Evolutionary conservation across 2,888 invertebrate genomes (phyloP), one percentile per base, ranked within the genome.

Genomic region (Cenopis cana): DNA sequence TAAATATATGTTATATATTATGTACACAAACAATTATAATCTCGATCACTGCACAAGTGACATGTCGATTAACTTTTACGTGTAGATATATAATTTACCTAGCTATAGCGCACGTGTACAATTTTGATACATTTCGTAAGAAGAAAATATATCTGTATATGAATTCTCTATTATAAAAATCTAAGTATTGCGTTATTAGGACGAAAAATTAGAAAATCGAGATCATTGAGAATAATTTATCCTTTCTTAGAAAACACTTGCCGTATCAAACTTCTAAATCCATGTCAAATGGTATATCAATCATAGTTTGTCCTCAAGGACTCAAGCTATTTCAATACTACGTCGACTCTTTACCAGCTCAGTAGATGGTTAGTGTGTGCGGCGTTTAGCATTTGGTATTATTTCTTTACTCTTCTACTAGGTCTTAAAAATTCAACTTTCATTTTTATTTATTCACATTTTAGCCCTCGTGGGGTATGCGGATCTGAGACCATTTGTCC

Each of bases 1-100:
- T 76, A 76, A 79, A 80, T 76, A 77, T 76, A 76, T 76, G 70
- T 78, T 73, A 76, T 76, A 78, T 60, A 55, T 60, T 69, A 68
- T 72, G 46, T 74, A 75, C 75, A 75, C 74, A 68, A 72, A 76
- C 68, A 69, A 73, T 41, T 20, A 61, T 62, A 68, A 71, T 60
- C 69, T 69, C 62, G 57, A 62, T 14, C 66, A 60, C 54, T n/a
- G 62, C 56, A 41, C 65, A 36, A 20, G 69, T 64, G 69, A 70
- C 68, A 56, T 59, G 41, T 65, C 8, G 52, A 70, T 66, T 66
- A 60, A 60, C 29, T 29, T 68, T 55, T 50, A 69, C 41, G 55
- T 68, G 64, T 69, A 69, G 69, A 69, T 69, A 70, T 70, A 70
- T 65, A 70, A 66, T 54, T 70, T 70, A 60, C 66, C 70, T 70